A percentile compares a stretch with the other conserved stretches of the same genome.
Evolutionary conservation across 2,797 vertebrate species (phyloP).

Genomic region (Amphiprion clarkii): DNA sequence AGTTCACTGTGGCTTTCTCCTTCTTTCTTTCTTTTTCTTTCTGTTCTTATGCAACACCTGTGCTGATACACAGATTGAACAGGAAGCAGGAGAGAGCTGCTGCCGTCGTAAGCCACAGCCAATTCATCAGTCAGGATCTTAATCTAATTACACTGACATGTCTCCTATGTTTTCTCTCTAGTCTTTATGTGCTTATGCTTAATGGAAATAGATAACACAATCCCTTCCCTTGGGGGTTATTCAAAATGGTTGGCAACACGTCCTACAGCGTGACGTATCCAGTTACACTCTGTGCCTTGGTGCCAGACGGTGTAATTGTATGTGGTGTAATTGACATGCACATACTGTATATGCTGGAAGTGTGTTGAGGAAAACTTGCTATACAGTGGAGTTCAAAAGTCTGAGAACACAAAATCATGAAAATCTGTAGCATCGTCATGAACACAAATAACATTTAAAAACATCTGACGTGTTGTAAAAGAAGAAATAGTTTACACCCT

Average conservation of each 20-base stretch:
- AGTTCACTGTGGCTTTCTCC: too few relatives aligned
- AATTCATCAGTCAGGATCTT: slow-evolving; percentile 58
- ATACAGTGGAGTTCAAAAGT: too few relatives aligned
- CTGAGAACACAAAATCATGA: too few relatives aligned
- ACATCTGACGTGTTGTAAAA: too few relatives aligned
- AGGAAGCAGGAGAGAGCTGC: slow-evolving; percentile 32
- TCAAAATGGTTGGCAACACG: slow-evolving; percentile 14
- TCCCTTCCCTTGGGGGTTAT: slow-evolving; percentile 8
- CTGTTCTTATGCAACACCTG: too few relatives aligned
- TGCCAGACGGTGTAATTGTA: neutral
- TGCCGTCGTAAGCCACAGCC: slow-evolving; percentile 6
- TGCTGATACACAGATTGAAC: neutral
- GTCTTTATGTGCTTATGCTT: slow-evolving; percentile 16
- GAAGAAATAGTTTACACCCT: neutral
- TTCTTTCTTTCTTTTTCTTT: too few relatives aligned
- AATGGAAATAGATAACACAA: slow-evolving; percentile 22
- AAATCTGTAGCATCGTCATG: too few relatives aligned
- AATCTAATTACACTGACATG: slow-evolving; percentile 39
- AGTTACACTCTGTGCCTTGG: neutral
- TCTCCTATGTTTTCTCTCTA: slow-evolving; percentile 30
- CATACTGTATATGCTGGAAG: neutral
- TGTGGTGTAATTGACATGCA: slow-evolving; percentile 13
- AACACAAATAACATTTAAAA: too few relatives aligned
- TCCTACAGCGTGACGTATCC: slow-evolving; percentile 15
- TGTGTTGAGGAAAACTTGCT: neutral